Conservation (phyloP, 1,140 invertebrate species). For the Tetragnatha versicolor region DNA sequence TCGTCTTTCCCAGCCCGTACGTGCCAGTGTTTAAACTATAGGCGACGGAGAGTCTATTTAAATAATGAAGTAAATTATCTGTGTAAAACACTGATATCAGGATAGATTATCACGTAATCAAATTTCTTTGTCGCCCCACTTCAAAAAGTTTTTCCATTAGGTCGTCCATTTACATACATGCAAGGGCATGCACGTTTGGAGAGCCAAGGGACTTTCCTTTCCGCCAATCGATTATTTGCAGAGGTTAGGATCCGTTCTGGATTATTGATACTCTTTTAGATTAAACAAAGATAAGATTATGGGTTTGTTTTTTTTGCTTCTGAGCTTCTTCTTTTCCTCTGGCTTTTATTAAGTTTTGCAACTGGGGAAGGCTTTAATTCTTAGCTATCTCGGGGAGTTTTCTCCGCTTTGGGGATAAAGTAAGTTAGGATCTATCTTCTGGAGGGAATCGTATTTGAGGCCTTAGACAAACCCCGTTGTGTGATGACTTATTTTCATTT, state of each 20-base stretch:
- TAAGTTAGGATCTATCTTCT: too few relatives aligned
- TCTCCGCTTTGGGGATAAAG: too few relatives aligned
- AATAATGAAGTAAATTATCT: constrained; percentile 57
- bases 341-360: too few relatives aligned
- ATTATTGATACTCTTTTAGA: constrained; percentile 47
- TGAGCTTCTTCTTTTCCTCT: not conserved
- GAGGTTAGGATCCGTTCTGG: constrained; percentile 42
- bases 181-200: constrained; percentile 28
- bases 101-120: constrained; percentile 55
- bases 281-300: constrained; percentile 50
- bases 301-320: constrained; percentile 20
- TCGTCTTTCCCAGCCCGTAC: constrained; percentile 8
- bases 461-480: too few relatives aligned
- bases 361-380: too few relatives aligned
- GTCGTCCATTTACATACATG: constrained; percentile 49
- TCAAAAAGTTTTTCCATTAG: constrained; percentile 52
- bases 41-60: constrained; percentile 46
- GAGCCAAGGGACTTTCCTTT: constrained; percentile 28
- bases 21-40: constrained; percentile 33
- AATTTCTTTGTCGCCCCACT: constrained; percentile 50
- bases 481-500: too few relatives aligned
- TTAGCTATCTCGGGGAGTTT: too few relatives aligned
- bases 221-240: constrained; percentile 31
- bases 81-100: constrained; percentile 55
- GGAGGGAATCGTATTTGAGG: too few relatives aligned